These are phyloP conservation scores for Acleris literana DNA, from an alignment of 2,888 invertebrate species.

Conservation along the genomic window DNA sequence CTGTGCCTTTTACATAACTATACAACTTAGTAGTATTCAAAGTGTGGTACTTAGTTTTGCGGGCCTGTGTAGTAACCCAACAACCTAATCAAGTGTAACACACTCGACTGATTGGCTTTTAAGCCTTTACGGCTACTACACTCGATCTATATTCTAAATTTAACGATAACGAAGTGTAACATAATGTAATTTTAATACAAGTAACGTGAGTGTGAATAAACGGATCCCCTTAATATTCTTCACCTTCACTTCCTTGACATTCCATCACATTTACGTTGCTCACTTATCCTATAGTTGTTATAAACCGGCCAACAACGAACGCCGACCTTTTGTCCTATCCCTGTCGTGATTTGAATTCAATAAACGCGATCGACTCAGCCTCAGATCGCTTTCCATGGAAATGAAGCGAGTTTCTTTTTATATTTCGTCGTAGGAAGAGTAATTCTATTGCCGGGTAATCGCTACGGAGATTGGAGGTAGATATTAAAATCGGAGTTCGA, in stretches of 20 bases:
- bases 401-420: slow-evolving; percentile 62
- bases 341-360: slow-evolving; percentile 74
- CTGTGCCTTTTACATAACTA: too few relatives aligned
- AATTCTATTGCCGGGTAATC: slow-evolving; percentile 64
- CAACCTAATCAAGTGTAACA: too few relatives aligned
- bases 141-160: too few relatives aligned
- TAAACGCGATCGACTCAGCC: slow-evolving; percentile 63
- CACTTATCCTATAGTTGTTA: slow-evolving; percentile 38
- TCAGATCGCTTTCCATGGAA: slow-evolving; percentile 69
- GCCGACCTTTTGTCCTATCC: slow-evolving; percentile 54
- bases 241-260: not conserved
- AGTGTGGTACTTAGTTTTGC: too few relatives aligned
- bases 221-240: not conserved
- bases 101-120: too few relatives aligned
- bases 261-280: not conserved
- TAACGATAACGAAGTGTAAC: too few relatives aligned
- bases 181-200: too few relatives aligned
- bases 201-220: too few relatives aligned
- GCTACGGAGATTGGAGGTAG: slow-evolving; percentile 54
- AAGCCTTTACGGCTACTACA: too few relatives aligned
- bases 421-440: slow-evolving; percentile 56
- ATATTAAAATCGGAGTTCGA: slow-evolving; percentile 54
- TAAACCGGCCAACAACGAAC: slow-evolving; percentile 26
- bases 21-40: too few relatives aligned
- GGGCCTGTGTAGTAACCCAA: too few relatives aligned